Base-by-base conservation (phyloP, 2,797 vertebrate species). In the Alfaro cultratus region DNA sequence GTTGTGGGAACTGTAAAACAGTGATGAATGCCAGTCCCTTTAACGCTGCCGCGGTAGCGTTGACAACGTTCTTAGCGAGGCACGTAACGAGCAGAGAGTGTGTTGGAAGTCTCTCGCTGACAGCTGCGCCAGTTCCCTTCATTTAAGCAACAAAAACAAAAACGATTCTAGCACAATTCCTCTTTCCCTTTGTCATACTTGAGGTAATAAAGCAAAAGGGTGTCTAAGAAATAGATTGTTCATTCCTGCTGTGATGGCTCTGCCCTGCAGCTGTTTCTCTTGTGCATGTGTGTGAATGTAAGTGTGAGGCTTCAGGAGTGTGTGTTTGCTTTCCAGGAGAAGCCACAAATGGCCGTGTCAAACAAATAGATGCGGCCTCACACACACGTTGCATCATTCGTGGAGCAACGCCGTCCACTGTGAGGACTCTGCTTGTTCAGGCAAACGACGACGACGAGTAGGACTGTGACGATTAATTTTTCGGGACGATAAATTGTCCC, bases 91-190 rank as follows among this genome's bases (percentile, higher is more conserved):
- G 80, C 21, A 2, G 64, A 26, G 75, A 47, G 2, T 76, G 26
- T 73, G 45, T 47, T 51, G 57, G 76, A 75, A 82, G 82, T 81
- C 82, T 78, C 46, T 13, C 53, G 55, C 75, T 21, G 78, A 83
- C 72, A 78, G 55, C 76, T 70, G n/a, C 12, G 60, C 55, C 67
- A 12, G 45, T 64, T 85, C 23, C 74, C 41, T 53, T 77, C 70
- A 12, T 29, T 45, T 36, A 55, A 82, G 7, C 13, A 11, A 23
- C 41, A 43, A 39, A 26, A 43, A 41, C 41, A 41, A 43, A 0
- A 43, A 41, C n/a, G n/a, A n/a, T 70, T 70, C 18, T 12, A 39
- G 36, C 60, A 34, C 60, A 21, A 9, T 34, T 62, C 7, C 39
- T 68, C 21, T 68, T 68, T 68, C 21, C 64, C 64, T 62, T 43